Base-by-base conservation (phyloP, 1,140 invertebrate genomes). In the Heliconius hermathena region DNA sequence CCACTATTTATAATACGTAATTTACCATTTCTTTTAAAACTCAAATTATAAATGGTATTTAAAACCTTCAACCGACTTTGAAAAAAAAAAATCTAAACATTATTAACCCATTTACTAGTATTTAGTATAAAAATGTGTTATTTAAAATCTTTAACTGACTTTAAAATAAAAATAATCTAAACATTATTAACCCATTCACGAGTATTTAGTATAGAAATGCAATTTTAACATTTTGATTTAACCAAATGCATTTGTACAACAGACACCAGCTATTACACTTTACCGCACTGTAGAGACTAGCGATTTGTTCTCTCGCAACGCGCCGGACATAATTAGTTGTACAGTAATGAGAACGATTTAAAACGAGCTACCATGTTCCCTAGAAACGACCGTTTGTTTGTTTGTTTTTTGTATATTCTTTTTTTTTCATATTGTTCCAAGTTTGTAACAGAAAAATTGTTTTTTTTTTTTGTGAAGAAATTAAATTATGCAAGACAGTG, bases 311-410 rank as follows among this genome's bases (percentile, higher is more conserved):
- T 73, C 74, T 74, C 49, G 75, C 79, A 77, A 60, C 79, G 77
- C 71, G 75, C 20, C 76, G 71, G 75, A 81, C 79, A 60, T 81
- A 81, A 81, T 81, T 81, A 81, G 79, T 81, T 81, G 79, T 76
- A 54, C 75, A 57, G 54, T 81, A 81, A 81, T 81, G 75, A 81
- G 75, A 66, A 74, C 74, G 76, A 76, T 80, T 76, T 80, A 73
- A 76, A 80, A 80, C 78, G 41, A 80, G 78, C 78, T 71, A 70
- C 52, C 54, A 71, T 38, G 71, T n/a, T 71, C 74, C 76, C 71
- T 73, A 38, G 74, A 76, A 70, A 76, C 74, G 78, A 33, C n/a
- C 71, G 73, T 73, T 60, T 36, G 78, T 60, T 36, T 66, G 33
- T 33, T 33, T 33, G 33, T 20, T 78, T 60, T 76, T 20, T 70